Conservation (phyloP, 2,888 invertebrate species). For the Drosophila paucipuncta region DNA sequence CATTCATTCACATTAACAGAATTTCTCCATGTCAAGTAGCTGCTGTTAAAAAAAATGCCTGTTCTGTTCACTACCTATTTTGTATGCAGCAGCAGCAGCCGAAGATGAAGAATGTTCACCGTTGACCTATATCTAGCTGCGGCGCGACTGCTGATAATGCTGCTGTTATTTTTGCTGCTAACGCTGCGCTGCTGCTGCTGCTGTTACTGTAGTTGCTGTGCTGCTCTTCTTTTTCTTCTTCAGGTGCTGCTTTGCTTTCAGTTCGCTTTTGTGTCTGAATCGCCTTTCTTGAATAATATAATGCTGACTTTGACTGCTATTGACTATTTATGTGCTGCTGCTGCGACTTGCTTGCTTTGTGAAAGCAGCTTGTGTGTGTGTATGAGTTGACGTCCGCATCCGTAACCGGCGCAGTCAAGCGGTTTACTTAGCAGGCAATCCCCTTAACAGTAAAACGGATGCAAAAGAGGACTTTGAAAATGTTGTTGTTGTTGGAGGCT, state of each 20-base stretch:
- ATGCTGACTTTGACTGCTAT: conserved; percentile 4
- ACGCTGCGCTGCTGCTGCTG: neutral
- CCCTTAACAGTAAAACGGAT: conserved; percentile 28
- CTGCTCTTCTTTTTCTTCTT: neutral
- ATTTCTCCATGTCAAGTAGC: neutral
- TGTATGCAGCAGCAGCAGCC: neutral
- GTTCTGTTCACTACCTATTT: neutral
- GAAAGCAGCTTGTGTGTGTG: conserved; percentile 38
- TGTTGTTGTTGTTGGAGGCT: neutral
- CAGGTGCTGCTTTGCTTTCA: conserved; percentile 6
- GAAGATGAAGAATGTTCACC: neutral
- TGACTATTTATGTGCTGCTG: conserved; percentile 3
- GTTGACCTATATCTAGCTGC: neutral
- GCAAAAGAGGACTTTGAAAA: conserved; percentile 11
- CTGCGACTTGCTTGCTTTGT: conserved; percentile 29
- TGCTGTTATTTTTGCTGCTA: neutral
- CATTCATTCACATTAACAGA: neutral
- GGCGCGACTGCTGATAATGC: neutral
- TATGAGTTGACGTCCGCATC: conserved; percentile 3
- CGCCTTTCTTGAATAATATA: conserved; percentile 30
- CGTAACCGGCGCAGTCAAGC: conserved; percentile 11
- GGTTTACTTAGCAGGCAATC: conserved; percentile 16
- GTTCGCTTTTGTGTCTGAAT: conserved; percentile 1
- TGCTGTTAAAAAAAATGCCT: neutral
- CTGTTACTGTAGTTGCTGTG: neutral